phyloP scores from a whole-genome alignment of 2,888 invertebrate species.

The Bimastos eiseni region DNA sequence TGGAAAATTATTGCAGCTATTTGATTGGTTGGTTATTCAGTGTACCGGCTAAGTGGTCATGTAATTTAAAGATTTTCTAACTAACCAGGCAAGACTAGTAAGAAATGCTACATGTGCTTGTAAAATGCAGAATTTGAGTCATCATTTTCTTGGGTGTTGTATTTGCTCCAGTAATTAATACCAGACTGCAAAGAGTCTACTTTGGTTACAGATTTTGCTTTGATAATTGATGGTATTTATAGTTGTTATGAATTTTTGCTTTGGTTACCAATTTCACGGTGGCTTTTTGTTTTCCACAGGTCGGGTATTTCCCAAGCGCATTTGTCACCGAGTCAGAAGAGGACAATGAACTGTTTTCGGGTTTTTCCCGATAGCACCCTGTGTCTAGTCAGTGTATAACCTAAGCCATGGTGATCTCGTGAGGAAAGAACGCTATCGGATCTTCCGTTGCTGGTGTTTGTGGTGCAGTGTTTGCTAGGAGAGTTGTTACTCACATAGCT shows the following conservation, averaged over 20 bases:
- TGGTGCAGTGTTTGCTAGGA: neutral
- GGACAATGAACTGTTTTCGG: slow-evolving; percentile 20
- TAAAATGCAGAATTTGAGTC: too few species aligned
- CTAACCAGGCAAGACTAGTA: too few species aligned
- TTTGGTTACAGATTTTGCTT: neutral
- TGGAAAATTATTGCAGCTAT: too few species aligned
- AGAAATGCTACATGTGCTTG: too few species aligned
- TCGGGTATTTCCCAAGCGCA: slow-evolving; percentile 62
- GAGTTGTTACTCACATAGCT: slow-evolving; percentile 13
- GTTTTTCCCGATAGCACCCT: slow-evolving; percentile 14
- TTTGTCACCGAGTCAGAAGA: slow-evolving; percentile 57
- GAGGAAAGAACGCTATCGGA: slow-evolving; percentile 4
- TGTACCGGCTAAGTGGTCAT: too few species aligned
- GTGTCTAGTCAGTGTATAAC: slow-evolving; percentile 15
- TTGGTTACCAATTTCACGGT: neutral
- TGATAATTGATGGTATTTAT: neutral
- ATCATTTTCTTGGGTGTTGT: too few species aligned
- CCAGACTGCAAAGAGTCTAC: neutral
- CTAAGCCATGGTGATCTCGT: neutral
- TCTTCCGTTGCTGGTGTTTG: neutral
- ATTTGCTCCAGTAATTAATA: too few species aligned
- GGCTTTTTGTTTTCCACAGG: slow-evolving; percentile 47
- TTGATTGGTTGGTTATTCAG: too few species aligned
- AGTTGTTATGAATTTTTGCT: too few species aligned
- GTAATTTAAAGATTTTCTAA: too few species aligned